phyloP scores from a whole-genome alignment of 1,140 invertebrate genomes.

The Campoletis sonorensis region DNA sequence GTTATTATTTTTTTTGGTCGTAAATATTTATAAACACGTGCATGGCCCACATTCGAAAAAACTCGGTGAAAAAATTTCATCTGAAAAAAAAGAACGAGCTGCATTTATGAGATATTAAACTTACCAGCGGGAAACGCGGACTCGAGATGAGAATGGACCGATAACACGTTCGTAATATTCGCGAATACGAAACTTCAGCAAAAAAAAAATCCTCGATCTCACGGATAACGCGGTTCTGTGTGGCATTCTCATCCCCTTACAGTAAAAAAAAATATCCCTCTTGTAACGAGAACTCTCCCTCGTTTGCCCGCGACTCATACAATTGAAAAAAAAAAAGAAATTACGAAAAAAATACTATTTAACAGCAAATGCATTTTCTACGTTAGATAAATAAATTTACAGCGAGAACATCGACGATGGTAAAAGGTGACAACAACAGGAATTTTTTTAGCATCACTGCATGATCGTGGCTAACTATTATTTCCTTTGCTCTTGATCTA shows the following conservation, averaged over 20 bases:
- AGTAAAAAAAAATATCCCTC: neutral
- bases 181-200: neutral
- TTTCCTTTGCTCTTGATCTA: neutral
- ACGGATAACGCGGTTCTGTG: constrained; percentile 22
- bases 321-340: neutral
- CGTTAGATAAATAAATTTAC: constrained; percentile 53
- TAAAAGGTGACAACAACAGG: constrained; percentile 65
- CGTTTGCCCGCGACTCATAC: constrained; percentile 12
- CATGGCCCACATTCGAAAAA: constrained; percentile 28
- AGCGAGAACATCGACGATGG: constrained; percentile 68
- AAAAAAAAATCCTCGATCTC: neutral
- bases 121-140: neutral
- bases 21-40: neutral
- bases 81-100: constrained; percentile 5
- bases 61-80: neutral
- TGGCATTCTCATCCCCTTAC: constrained; percentile 20
- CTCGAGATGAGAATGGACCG: neutral
- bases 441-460: constrained; percentile 63
- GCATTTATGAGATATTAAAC: constrained; percentile 22
- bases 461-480: constrained; percentile 51
- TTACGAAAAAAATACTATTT: constrained; percentile 31
- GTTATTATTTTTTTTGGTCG: neutral
- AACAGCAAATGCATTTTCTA: constrained; percentile 62
- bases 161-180: constrained; percentile 2
- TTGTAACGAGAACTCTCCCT: neutral